phyloP scores from a whole-genome alignment of 2,113 vertebrate species.

The human region GRCh38 chrX:26279501-26280000 shows the following conservation, averaged over 20 bases:
- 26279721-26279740: not conserved
- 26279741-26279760: not conserved
- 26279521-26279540: not conserved
- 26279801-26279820: not conserved
- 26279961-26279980: not conserved
- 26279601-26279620: not conserved
- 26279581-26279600: not conserved
- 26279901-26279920: not conserved
- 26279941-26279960: not conserved
- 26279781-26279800: not conserved
- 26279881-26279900: not conserved
- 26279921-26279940: not conserved
- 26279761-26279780: not conserved
- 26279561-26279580: not conserved
- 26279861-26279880: not conserved
- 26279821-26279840: not conserved
- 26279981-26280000: not conserved
- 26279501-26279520: not conserved
- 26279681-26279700: constrained; percentile 30
- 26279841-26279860: not conserved
- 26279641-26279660: constrained; percentile 24
- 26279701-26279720: not conserved
- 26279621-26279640: not conserved
- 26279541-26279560: not conserved
- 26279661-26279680: not conserved